Evolutionary conservation across 2,888 invertebrate species (phyloP).

Genomic region (Diploptera punctata): DNA sequence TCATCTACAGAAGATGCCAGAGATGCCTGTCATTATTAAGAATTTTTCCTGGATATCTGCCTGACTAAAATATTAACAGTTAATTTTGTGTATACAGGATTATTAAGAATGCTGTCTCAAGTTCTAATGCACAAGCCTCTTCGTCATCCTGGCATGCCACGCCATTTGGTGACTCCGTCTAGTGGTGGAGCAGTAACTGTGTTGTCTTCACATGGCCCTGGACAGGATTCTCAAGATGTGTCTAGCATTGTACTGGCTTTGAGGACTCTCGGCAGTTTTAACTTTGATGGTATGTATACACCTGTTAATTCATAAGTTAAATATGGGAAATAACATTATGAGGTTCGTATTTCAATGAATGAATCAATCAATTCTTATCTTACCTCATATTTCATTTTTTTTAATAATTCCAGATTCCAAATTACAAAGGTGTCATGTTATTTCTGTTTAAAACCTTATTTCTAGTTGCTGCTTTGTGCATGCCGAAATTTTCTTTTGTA

Average conservation of each 20-base stretch:
- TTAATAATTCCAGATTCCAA: too few relatives aligned
- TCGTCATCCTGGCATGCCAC: constrained; percentile 80
- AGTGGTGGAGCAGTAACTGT: background rate
- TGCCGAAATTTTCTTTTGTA: too few relatives aligned
- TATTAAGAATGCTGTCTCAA: constrained; percentile 89
- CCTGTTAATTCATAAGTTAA: too few relatives aligned
- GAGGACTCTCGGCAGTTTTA: constrained; percentile 85
- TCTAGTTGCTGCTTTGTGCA: too few relatives aligned
- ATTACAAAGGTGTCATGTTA: too few relatives aligned
- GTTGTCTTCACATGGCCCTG: constrained; percentile 14
- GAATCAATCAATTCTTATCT: too few relatives aligned
- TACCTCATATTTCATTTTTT: too few relatives aligned
- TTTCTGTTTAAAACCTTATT: too few relatives aligned
- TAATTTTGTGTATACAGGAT: constrained; percentile 54
- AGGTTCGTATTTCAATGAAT: too few relatives aligned
- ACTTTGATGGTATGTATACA: constrained; percentile 77
- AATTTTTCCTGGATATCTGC: background rate
- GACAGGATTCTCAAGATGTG: constrained; percentile 71
- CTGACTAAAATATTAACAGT: background rate
- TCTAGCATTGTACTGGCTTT: constrained; percentile 89
- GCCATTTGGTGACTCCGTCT: constrained; percentile 56
- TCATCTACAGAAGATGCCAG: too few relatives aligned
- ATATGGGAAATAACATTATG: too few relatives aligned
- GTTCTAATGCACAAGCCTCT: constrained; percentile 89
- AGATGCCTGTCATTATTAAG: too few relatives aligned